Evolutionary conservation across 2,113 vertebrate genomes (phyloP), one percentile per base, ranked within the genome.

Genomic region (Salvelinus sp.): DNA sequence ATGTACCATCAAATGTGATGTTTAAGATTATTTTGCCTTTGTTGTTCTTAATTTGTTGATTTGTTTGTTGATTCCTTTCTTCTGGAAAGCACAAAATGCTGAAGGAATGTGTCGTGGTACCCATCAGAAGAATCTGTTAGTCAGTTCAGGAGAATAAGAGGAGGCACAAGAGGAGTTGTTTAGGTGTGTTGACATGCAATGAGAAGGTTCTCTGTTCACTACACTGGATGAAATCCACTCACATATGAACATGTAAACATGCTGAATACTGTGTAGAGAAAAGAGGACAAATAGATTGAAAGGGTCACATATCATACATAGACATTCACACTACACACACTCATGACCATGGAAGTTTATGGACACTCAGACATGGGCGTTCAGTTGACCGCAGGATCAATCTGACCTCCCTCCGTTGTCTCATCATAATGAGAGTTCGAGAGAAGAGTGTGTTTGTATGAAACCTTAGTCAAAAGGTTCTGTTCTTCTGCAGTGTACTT

Each of bases 1-100:
- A 93, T 93, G 92, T 92, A 91, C 86, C 84, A 87, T 82, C 90
- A 80, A 93, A 93, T 93, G 92, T 94, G 92, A 94, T 93, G 79
- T 84, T 81, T 44, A 89, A 82, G 57, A 79, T 69, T 76, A 75
- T 86, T 86, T 88, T 76, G 72, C 75, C 63, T 63, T 80, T 77
- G 20, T 81, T 70, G 74, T 75, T 69, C 5, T 71, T 65, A 48
- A 6, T 80, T 85, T 72, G n/a, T 76, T 83, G 4, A 81, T 74
- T 65, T 76, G 5, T 44, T 27, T 69, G 16, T 28, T 70, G n/a
- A 44, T 44, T 44, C 9, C 38, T 18, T 66, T 66, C 7, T 83
- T 73, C 77, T 38, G 57, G 77, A 86, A 91, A 89, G 82, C 91
- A 93, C 91, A 91, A 91, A 74, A 58, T 13, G 76, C 14, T 13